Evolutionary conservation across 2,888 invertebrate genomes (phyloP), one percentile per base, ranked within the genome.

Genomic region (Rhabditoides inermis): DNA sequence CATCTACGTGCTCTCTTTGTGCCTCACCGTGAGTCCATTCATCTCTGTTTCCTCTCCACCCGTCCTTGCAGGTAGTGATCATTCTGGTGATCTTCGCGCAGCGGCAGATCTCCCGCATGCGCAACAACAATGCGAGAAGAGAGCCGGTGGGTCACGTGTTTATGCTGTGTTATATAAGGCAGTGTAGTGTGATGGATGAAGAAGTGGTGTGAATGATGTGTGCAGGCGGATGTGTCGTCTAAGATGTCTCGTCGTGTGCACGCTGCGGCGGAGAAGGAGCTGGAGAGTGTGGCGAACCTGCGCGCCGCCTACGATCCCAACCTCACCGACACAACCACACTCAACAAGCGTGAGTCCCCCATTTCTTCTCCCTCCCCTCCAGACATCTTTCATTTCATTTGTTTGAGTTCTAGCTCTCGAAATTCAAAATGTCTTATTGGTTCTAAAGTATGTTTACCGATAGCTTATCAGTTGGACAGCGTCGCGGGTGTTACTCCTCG

Each of bases 281-380:
- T 67, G 35, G 56, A 60, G 15, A 52, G 49, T 7, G 67, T 67
- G 26, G 41, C 53, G 47, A 61, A 58, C 10, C 51, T 67, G 12
- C 55, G 61, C 18, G 15, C 25, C 3, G 60, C 62, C 15, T 68
- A 69, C 48, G 60, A 66, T 44, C 70, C 73, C 5, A 64, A 64
- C 36, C 64, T 73, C 35, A 73, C 73, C 23, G 73, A 73, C 25
- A 71, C 70, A 46, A 56, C 59, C 4, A 60, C 70, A 2, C 64
- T 73, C 44, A 53, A 61, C 36, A 64, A 64, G 47, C 73, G 73
- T 73, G 51, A 55, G 66, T 60, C 44, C 35, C 27, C n/a, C 12
- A 10, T 22, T 28, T 41, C n/a, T 42, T 18, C 10, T n/a, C n/a
- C n/a, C n/a, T n/a, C n/a, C n/a, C n/a, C n/a, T n/a, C n/a, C n/a